phyloP scores from a whole-genome alignment of 2,113 vertebrate genomes.

The human (Homo sapiens) region GRCh38 chr1:23664001-23664500 shows the following conservation, averaged over 20 bases:
- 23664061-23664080: neutral
- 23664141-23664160: neutral
- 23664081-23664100: too few species aligned
- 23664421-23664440: too few species aligned
- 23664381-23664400: too few species aligned
- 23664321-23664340: too few species aligned
- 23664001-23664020: neutral
- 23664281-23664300: too few species aligned
- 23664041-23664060: neutral
- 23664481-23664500: too few species aligned
- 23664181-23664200: neutral
- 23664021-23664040: neutral
- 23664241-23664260: neutral
- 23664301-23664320: too few species aligned
- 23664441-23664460: too few species aligned
- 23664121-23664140: neutral
- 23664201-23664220: neutral
- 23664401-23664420: too few species aligned
- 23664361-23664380: too few species aligned
- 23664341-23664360: too few species aligned
- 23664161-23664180: neutral
- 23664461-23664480: too few species aligned
- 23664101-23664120: neutral
- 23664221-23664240: neutral
- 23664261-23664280: neutral